Evolutionary conservation across 2,888 invertebrate species (phyloP), one percentile per base, ranked within the genome.

Genomic region (Julus scandinavius): DNA sequence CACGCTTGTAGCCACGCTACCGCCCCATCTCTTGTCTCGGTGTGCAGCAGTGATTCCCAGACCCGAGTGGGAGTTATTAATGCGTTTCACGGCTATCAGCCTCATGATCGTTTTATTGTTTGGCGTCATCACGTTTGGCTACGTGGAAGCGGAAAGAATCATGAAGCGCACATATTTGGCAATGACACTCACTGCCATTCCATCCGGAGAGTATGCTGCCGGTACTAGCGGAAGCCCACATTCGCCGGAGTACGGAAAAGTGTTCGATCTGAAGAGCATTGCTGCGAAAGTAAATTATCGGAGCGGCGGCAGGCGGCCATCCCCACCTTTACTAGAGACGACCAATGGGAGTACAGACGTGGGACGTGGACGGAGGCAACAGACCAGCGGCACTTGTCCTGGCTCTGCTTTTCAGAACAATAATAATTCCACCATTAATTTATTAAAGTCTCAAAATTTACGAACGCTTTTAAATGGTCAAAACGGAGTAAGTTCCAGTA

Each of bases 41-140:
- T 97, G 97, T 92, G 94, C 95, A 0, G 93, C 94, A 15, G 94
- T 95, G 1, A 92, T 97, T 87, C 94, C 94, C 1, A 94, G 97
- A 83, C 97, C 97, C 0, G 92, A 92, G 1, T 97, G 96, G 96
- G 97, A 97, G 92, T 93, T 93, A 6, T 92, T 94, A 38, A 93
- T 97, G 87, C 96, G 96, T 91, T 96, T 94, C 91, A 93, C 93
- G 88, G 94, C 94, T 85, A 93, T 94, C 88, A 93, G 93, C 90
- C 93, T 95, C 90, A 94, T 95, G 91, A 92, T 93, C 87, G 93
- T 94, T 90, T 93, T 95, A 90, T 93, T 96, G 90, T 91, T 95
- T 90, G 94, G 95, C 90, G 94, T 95, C 49, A 91, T 95, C 89
- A 94, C 95, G 54, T 94, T 95, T 58, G 95, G 96, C 0, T 94